These are phyloP conservation scores for Vireo altiloquus DNA, from an alignment of 2,113 vertebrate genomes.

Conservation along the genomic window DNA sequence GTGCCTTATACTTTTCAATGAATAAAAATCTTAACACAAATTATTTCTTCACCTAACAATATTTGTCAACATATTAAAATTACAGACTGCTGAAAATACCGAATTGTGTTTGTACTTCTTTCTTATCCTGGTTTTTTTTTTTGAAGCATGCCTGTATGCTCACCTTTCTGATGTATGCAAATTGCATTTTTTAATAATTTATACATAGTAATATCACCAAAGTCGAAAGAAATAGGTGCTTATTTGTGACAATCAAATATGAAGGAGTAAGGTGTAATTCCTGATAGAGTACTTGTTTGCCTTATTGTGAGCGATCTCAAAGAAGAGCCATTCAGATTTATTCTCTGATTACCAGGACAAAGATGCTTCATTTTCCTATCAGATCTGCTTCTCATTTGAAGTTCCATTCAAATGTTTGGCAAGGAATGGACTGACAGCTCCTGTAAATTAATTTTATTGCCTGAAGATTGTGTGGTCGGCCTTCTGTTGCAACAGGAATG, in stretches of 20 bases:
- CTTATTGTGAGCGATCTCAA: neutral
- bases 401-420: neutral
- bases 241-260: neutral
- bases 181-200: neutral
- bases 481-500: rapidly evolving
- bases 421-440: neutral
- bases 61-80: neutral
- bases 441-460: neutral
- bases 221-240: neutral
- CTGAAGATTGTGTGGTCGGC: neutral
- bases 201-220: neutral
- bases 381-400: neutral
- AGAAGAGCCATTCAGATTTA: neutral
- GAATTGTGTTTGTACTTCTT: neutral
- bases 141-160: neutral
- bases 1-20: neutral
- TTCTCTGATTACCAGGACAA: neutral
- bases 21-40: neutral
- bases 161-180: neutral
- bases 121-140: neutral
- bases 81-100: neutral
- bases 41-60: neutral
- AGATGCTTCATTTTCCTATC: neutral
- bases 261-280: neutral
- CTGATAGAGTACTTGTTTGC: neutral